Conservation (phyloP, 2,113 vertebrate species). For the Upupa epops region DNA sequence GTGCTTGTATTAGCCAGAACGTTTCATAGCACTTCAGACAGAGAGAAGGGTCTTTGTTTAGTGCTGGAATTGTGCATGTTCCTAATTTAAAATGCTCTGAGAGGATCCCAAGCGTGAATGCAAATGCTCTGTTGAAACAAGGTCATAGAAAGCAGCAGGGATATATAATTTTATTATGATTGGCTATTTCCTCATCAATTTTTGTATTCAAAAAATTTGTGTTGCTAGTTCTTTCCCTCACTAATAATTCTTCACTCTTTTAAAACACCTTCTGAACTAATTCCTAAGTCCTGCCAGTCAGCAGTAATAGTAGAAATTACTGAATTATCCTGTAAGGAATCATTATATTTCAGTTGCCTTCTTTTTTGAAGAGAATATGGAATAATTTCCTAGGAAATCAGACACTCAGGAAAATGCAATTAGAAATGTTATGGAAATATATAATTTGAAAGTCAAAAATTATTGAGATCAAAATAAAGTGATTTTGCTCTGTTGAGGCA, state of each 20-base stretch:
- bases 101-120: background rate
- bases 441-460: slow-evolving; percentile 11
- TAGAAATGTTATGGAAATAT: background rate
- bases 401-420: background rate
- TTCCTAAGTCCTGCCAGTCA: background rate
- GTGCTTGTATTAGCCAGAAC: background rate
- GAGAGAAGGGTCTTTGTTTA: background rate
- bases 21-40: background rate
- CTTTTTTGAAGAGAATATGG: background rate
- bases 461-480: background rate
- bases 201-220: background rate
- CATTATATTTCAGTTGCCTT: background rate
- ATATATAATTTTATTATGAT: background rate
- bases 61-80: background rate
- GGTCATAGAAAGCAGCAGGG: background rate
- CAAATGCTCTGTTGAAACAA: background rate
- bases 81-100: background rate
- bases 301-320: background rate
- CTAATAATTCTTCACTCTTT: background rate
- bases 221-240: background rate
- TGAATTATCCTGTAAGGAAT: background rate
- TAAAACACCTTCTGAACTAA: background rate
- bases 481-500: background rate
- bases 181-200: background rate
- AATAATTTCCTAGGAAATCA: background rate